phyloP scores from a whole-genome alignment of 2,113 vertebrate species.

The Osmerus mordax region DNA sequence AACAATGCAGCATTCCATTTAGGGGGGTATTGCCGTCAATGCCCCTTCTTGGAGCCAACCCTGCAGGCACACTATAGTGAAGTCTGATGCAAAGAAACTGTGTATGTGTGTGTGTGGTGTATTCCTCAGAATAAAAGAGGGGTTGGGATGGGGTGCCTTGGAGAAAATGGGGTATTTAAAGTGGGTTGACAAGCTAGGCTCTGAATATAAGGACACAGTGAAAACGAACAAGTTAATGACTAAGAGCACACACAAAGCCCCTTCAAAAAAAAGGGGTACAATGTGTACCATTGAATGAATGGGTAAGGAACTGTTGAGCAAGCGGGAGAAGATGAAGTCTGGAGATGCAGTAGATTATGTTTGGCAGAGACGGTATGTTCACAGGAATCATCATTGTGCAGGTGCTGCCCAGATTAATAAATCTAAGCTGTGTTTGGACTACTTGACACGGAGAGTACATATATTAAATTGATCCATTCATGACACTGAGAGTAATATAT shows the following conservation, averaged over 20 bases:
- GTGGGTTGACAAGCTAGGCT: background rate
- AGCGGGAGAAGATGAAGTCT: background rate
- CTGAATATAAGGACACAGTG: background rate
- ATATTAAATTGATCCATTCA: background rate
- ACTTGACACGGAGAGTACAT: background rate
- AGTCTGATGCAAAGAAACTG: background rate
- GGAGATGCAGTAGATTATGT: background rate
- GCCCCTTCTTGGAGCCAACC: too few relatives aligned
- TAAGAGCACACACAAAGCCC: background rate
- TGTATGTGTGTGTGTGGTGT: background rate
- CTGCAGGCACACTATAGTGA: background rate
- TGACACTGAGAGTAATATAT: background rate
- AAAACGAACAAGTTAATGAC: background rate
- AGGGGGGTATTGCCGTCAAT: too few relatives aligned
- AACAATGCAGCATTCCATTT: too few relatives aligned
- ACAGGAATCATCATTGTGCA: too few relatives aligned
- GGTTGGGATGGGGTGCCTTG: too few relatives aligned
- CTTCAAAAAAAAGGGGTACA: background rate
- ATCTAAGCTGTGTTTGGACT: background rate
- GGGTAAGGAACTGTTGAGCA: background rate
- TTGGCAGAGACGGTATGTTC: background rate
- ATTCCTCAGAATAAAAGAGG: background rate
- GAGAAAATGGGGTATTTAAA: conserved; percentile 1
- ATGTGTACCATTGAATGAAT: conserved; percentile 1
- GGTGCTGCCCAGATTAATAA: background rate